phyloP scores from a whole-genome alignment of 2,888 invertebrate species.

The Stictocephala bisonia region DNA sequence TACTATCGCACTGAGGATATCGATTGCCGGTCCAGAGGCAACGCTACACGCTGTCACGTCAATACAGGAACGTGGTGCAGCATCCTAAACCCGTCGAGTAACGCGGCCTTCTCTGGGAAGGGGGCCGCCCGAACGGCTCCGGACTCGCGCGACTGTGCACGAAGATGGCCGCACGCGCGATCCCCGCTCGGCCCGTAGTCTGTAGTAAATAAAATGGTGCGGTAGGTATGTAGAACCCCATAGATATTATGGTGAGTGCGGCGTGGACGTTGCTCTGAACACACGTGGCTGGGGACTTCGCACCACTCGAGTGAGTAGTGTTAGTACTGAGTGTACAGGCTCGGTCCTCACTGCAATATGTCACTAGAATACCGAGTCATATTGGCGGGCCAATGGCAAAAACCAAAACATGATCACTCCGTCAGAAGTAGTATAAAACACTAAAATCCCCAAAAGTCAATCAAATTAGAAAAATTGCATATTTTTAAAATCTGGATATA shows the following conservation, averaged over 20 bases:
- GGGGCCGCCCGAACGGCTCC: conserved; percentile 10
- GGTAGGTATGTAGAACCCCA: conserved; percentile 23
- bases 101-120: not conserved
- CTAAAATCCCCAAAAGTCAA: too few relatives aligned
- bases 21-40: not conserved
- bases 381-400: too few relatives aligned
- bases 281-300: too few relatives aligned
- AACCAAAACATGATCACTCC: too few relatives aligned
- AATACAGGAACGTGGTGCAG: not conserved
- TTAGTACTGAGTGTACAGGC: too few relatives aligned
- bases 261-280: not conserved
- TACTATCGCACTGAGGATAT: too few relatives aligned
- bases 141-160: not conserved
- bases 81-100: not conserved
- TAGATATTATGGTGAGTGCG: conserved; percentile 35
- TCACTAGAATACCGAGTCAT: too few relatives aligned
- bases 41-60: not conserved
- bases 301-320: too few relatives aligned
- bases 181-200: not conserved
- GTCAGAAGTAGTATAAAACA: too few relatives aligned
- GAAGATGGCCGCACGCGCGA: conserved; percentile 23
- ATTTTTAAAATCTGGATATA: too few relatives aligned
- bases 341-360: too few relatives aligned
- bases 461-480: too few relatives aligned
- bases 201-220: conserved; percentile 33